Evolutionary conservation across 2,113 vertebrate genomes (phyloP).

Genomic region (Cercopithecus mona): DNA sequence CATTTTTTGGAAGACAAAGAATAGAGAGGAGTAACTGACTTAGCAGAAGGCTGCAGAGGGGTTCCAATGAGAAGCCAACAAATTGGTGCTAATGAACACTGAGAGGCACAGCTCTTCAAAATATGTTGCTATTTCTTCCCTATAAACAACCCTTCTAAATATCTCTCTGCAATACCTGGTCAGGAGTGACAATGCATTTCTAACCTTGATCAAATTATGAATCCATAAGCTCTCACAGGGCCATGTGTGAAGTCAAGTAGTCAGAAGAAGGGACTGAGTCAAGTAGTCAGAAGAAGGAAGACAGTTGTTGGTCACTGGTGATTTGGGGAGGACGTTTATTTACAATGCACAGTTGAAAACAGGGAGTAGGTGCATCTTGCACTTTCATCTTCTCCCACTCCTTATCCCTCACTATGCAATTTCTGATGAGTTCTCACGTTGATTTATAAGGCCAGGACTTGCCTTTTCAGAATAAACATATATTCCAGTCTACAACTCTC

Average conservation of each 20-base stretch:
- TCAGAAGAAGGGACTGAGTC: neutral
- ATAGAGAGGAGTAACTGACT: neutral
- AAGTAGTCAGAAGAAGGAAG: neutral
- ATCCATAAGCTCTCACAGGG: neutral
- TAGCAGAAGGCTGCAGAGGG: neutral
- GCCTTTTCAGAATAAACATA: neutral
- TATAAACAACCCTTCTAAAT: neutral
- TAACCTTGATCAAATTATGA: neutral
- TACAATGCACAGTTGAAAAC: neutral
- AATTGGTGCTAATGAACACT: neutral
- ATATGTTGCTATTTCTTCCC: neutral
- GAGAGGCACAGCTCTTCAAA: neutral
- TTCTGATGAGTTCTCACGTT: neutral
- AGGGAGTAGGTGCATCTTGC: neutral
- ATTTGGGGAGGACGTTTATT: neutral
- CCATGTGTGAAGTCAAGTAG: neutral
- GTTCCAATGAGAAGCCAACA: neutral
- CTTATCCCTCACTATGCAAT: neutral
- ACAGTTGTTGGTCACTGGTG: neutral
- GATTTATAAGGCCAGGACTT: neutral
- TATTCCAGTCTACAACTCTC: neutral
- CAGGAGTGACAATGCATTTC: constrained; percentile 1
- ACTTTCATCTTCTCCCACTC: neutral
- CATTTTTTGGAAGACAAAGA: neutral
- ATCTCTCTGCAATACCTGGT: neutral